Evolutionary conservation across 2,888 invertebrate genomes (phyloP).

Genomic region (Tiliacea citrago): DNA sequence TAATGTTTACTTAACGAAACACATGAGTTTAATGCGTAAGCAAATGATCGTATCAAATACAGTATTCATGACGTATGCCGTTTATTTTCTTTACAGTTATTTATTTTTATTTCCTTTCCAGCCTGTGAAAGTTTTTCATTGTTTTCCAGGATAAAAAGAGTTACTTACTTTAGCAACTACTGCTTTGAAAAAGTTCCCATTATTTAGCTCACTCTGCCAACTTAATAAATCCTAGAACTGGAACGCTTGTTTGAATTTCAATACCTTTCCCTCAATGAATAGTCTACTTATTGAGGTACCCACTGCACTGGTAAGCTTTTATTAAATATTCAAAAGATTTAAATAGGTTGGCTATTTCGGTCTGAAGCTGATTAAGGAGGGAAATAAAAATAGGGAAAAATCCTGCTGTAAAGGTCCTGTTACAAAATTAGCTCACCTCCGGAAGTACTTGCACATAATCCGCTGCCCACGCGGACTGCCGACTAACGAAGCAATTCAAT

Average conservation of each 20-base stretch:
- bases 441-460: conserved; percentile 16
- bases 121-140: background rate
- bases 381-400: background rate
- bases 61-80: conserved; percentile 28
- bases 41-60: conserved; percentile 45
- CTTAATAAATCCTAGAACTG: background rate
- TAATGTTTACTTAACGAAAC: conserved; percentile 40
- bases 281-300: background rate
- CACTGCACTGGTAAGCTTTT: background rate
- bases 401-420: background rate
- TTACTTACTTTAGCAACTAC: background rate
- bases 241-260: background rate
- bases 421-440: conserved; percentile 6
- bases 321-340: background rate
- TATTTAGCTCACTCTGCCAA: background rate
- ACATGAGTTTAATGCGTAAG: conserved; percentile 34
- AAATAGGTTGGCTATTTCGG: background rate
- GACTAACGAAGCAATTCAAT: conserved; percentile 47
- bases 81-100: conserved; percentile 3
- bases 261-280: background rate
- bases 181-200: background rate
- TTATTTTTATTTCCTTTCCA: conserved; percentile 9
- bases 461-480: background rate
- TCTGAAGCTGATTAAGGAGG: too few relatives aligned
- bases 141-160: background rate